These are phyloP conservation scores for Drosophila subpulchrella DNA, from an alignment of 1,140 invertebrate genomes.

Conservation along the genomic window DNA sequence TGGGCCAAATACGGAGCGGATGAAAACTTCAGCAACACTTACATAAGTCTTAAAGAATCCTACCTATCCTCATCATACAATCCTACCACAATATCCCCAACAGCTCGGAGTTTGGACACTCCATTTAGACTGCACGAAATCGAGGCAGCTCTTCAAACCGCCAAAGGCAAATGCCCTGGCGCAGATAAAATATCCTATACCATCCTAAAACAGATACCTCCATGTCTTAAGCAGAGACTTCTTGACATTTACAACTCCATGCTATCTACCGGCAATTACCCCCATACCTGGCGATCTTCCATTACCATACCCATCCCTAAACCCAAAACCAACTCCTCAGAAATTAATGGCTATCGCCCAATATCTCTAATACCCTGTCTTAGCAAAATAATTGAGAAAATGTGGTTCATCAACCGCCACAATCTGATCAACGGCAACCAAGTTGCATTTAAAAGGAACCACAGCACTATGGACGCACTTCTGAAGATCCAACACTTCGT, in stretches of 20 bases:
- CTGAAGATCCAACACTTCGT: neutral
- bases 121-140: neutral
- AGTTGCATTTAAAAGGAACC: neutral
- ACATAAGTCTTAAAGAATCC: neutral
- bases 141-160: neutral
- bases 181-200: neutral
- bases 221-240: neutral
- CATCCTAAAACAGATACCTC: too few species aligned
- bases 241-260: neutral
- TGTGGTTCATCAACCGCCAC: neutral
- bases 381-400: neutral
- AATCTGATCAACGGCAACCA: neutral
- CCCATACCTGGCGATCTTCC: neutral
- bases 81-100: neutral
- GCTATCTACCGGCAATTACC: too few species aligned
- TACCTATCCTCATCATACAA: neutral
- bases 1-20: neutral
- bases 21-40: neutral
- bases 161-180: neutral
- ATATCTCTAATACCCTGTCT: too few species aligned
- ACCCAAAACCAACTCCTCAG: neutral
- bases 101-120: neutral
- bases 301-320: neutral
- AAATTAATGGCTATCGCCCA: neutral
- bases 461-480: neutral